These are phyloP conservation scores for Nephotettix cincticeps DNA, from an alignment of 1,140 invertebrate genomes.

Conservation along the genomic window DNA sequence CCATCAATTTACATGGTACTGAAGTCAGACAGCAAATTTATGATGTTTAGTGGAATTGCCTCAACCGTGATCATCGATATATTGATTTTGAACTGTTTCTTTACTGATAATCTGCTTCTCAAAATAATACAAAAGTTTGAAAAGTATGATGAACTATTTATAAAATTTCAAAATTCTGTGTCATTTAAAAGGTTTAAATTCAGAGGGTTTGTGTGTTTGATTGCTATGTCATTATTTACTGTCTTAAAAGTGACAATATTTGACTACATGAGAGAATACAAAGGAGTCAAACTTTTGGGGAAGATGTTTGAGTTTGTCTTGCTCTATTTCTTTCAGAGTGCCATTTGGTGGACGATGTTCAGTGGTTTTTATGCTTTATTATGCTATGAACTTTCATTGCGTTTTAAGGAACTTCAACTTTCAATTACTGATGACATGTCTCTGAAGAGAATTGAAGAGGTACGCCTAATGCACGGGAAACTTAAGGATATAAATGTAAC, in stretches of 20 bases:
- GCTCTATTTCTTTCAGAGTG: background rate
- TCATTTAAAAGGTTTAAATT: background rate
- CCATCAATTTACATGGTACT: background rate
- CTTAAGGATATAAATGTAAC: background rate
- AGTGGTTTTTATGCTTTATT: background rate
- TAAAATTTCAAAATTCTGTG: background rate
- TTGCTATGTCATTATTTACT: background rate
- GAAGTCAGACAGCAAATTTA: background rate
- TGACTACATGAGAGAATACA: background rate
- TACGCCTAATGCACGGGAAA: background rate
- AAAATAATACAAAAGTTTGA: conserved; percentile 2
- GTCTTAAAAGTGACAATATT: background rate
- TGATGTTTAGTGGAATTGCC: background rate
- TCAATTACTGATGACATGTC: background rate
- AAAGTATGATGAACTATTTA: background rate
- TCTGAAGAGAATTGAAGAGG: background rate
- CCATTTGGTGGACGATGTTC: background rate
- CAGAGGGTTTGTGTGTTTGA: background rate
- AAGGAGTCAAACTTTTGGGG: no score
- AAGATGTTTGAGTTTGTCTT: background rate
- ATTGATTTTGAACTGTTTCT: background rate
- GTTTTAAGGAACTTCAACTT: conserved; percentile 1
- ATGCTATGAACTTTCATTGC: background rate
- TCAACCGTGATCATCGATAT: background rate
- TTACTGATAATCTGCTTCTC: background rate